Conservation (phyloP, 2,797 vertebrate species). For the Antrozous pallidus region DNA sequence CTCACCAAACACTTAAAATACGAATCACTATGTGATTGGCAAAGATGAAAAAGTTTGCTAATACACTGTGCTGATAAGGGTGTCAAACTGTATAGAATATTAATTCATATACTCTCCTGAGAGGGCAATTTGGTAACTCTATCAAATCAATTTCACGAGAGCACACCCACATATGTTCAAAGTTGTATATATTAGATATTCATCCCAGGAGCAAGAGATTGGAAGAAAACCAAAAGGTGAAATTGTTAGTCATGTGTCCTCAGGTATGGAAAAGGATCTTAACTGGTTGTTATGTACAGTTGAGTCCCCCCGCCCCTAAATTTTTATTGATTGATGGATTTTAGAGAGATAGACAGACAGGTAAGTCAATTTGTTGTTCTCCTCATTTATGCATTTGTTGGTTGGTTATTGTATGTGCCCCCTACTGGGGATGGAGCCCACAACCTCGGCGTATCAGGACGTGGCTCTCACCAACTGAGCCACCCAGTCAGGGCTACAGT, state of each 20-base stretch:
- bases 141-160: neutral
- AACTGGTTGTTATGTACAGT: neutral
- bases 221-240: neutral
- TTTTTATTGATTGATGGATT: neutral
- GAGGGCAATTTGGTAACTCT: neutral
- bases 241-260: neutral
- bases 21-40: neutral
- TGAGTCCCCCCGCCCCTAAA: neutral
- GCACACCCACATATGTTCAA: neutral
- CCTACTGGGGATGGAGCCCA: neutral
- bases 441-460: neutral
- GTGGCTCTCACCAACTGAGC: neutral
- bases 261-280: neutral
- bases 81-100: neutral
- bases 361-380: neutral
- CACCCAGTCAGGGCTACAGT: neutral
- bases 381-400: neutral
- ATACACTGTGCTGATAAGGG: accelerated
- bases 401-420: neutral
- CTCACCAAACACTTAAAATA: neutral
- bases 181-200: neutral
- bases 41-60: neutral
- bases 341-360: neutral
- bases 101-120: neutral
- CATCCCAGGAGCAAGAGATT: neutral